Evolutionary conservation across 2,113 vertebrate genomes (phyloP), one percentile per base, ranked within the genome.

Genomic region (Machaerirhynchus nigripectus): DNA sequence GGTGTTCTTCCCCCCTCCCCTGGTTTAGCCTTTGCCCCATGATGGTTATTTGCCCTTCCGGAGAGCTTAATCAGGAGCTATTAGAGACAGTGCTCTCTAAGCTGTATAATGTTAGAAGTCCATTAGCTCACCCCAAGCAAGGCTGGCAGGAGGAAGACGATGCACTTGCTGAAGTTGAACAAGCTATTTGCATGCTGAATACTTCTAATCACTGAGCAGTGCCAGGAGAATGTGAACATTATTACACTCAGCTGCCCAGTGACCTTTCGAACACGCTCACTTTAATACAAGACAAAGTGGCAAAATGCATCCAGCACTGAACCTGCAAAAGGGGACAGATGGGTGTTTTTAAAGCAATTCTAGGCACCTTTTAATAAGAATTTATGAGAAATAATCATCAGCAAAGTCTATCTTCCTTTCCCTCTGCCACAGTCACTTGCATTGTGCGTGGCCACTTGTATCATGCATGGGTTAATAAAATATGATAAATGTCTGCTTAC

Each of bases 111-210:
- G 83, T 77, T 86, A 84, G 24, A 95, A 94, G 88, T 90, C 88
- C 95, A 95, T 96, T 94, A 96, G 95, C 79, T 96, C 80, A 88
- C 90, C 79, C 80, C 86, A 90, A 90, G 92, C 68, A 46, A 94
- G 91, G 88, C 86, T 87, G 90, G 95, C 88, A 94, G 92, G 68
- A 95, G 88, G 90, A 83, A 94, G 80, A 90, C 74, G 87, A 92
- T 90, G 75, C 57, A 89, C 90, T 90, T 96, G 90, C 93, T 96
- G 90, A 94, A 86, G 90, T 47, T 90, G 90, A 78, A 92, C 56
- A 52, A 94, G 83, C 90, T 90, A 46, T 96, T 91, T 95, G 90
- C 83, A 84, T 78, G 69, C 49, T 57, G 86, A 94, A 40, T 89
- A 93, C 87, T 88, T 91, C 49, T 94, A 93, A 92, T 89, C 80